These are phyloP conservation scores for Cardiocondyla obscurior DNA, from an alignment of 1,140 invertebrate species.

Conservation along the genomic window DNA sequence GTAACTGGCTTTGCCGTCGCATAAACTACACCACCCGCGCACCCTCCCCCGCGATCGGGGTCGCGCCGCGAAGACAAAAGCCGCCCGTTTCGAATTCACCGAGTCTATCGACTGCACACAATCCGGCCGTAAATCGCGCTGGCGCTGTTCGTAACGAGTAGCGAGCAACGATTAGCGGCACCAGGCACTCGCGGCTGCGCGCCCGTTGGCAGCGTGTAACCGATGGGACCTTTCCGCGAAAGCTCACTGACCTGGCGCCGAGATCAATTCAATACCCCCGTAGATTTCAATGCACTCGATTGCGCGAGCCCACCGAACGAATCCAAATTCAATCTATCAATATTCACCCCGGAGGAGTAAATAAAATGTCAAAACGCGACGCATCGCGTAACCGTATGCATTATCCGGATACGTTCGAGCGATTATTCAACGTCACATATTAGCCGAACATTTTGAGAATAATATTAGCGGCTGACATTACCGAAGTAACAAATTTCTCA, in stretches of 20 bases:
- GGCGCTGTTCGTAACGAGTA: constrained; percentile 29
- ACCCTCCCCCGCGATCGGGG: background rate
- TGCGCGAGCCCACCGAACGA: background rate
- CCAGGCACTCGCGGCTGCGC: constrained; percentile 1
- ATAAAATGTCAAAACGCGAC: background rate
- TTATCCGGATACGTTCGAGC: background rate
- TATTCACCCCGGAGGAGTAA: background rate
- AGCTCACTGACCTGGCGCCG: constrained; percentile 30
- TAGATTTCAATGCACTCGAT: background rate
- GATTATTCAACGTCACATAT: background rate
- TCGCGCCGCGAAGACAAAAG: constrained; percentile 38
- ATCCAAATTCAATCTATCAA: background rate
- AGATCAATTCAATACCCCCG: background rate
- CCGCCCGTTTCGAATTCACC: constrained; percentile 1
- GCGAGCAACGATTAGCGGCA: constrained; percentile 57
- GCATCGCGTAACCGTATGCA: background rate
- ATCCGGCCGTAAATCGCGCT: constrained; percentile 57
- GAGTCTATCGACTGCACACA: background rate
- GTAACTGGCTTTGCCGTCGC: constrained; percentile 5
- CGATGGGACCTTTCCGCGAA: constrained; percentile 64
- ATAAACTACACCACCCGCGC: constrained; percentile 31
- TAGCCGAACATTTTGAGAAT: background rate
- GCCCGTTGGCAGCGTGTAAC: constrained; percentile 59
- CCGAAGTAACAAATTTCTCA: constrained; percentile 1
- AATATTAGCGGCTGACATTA: background rate